phyloP scores from a whole-genome alignment of 1,140 invertebrate species.

The Zaprionus vittiger region DNA sequence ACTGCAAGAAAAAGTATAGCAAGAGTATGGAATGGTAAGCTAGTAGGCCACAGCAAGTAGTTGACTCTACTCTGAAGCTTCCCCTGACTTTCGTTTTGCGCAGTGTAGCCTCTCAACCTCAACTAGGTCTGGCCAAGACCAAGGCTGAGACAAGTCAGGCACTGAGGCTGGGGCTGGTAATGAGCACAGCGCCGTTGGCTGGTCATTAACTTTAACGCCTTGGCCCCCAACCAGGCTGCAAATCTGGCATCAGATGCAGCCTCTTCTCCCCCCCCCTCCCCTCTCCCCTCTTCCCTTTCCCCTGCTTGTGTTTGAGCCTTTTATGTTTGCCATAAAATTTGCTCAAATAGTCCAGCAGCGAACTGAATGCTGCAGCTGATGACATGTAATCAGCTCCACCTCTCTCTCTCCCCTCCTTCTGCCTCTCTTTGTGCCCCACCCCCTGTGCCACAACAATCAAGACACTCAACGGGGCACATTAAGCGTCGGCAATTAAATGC shows the following conservation, averaged over 20 bases:
- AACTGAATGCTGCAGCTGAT: slow-evolving; percentile 42
- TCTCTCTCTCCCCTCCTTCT: not conserved
- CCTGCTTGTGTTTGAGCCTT: slow-evolving; percentile 35
- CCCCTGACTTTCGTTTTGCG: not conserved
- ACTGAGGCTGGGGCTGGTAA: slow-evolving; percentile 20
- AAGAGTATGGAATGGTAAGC: not conserved
- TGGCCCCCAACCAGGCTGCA: slow-evolving; percentile 27
- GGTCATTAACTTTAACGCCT: slow-evolving; percentile 49
- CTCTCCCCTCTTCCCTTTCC: not conserved
- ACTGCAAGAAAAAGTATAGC: slow-evolving; percentile 6
- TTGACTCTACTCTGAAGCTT: not conserved
- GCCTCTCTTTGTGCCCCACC: not conserved
- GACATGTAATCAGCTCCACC: slow-evolving; percentile 47
- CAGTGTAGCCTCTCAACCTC: not conserved
- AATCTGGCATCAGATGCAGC: slow-evolving; percentile 36
- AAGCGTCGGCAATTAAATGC: slow-evolving; percentile 54
- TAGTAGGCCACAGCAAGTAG: not conserved
- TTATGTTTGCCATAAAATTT: slow-evolving; percentile 53
- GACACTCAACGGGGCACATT: slow-evolving; percentile 47
- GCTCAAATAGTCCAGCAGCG: slow-evolving; percentile 46
- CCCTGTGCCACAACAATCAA: slow-evolving; percentile 38
- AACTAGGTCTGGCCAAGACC: slow-evolving; percentile 1
- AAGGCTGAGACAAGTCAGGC: not conserved
- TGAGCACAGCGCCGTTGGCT: slow-evolving; percentile 38
- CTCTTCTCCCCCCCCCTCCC: not conserved